A percentile compares a stretch with the other conserved stretches of the same genome.
phyloP scores from a whole-genome alignment of 37 sponge, comb jelly and placozoan genomes.

The Oscarella lobularis region DNA sequence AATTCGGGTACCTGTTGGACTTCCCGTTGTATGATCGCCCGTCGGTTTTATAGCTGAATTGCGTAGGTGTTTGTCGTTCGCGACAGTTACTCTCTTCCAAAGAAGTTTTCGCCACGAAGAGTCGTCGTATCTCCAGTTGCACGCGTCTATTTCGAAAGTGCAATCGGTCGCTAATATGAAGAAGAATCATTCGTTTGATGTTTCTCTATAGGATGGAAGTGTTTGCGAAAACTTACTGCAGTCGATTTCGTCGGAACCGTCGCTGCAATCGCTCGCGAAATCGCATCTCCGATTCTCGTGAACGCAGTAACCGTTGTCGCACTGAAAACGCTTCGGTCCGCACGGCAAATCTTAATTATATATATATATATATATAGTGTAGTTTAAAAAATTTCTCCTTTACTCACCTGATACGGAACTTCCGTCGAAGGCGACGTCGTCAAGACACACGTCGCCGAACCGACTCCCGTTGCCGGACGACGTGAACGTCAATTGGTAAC shows the following conservation, averaged over 20 bases:
- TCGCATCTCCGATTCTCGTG: background rate
- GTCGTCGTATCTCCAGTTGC: constrained; percentile 1
- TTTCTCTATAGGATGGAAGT: background rate
- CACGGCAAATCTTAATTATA: background rate
- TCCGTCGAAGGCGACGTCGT: background rate
- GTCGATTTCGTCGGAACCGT: background rate
- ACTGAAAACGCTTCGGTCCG: background rate
- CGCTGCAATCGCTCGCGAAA: background rate
- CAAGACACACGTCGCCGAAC: background rate
- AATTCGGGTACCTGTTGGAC: too few species aligned
- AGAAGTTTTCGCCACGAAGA: too few species aligned
- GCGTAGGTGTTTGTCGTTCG: too few species aligned
- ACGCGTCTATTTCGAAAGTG: background rate
- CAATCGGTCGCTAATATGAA: background rate
- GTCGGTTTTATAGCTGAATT: background rate
- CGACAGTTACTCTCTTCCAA: background rate
- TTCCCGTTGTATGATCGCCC: background rate
- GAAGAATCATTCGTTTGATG: background rate
- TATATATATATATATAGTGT: background rate
- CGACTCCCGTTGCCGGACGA: background rate
- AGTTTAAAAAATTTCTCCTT: background rate
- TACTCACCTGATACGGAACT: background rate
- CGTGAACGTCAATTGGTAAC: background rate
- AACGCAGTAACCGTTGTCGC: background rate
- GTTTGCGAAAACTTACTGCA: background rate